These are phyloP conservation scores for Camptogramma bilineatum DNA, from an alignment of 2,888 invertebrate genomes.

Conservation along the genomic window DNA sequence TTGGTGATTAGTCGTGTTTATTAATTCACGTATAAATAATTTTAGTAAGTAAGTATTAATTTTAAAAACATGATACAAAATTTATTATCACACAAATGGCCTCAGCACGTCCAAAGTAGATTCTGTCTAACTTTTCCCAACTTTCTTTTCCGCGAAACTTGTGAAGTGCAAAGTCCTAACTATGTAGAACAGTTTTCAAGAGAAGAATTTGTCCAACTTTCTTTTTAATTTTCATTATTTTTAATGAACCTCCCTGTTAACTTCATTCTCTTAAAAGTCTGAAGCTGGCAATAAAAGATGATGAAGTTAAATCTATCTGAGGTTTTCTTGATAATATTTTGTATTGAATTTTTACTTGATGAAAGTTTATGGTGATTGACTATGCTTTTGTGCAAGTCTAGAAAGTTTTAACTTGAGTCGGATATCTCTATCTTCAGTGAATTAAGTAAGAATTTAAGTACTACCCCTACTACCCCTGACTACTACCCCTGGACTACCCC, in stretches of 20 bases:
- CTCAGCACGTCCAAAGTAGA: not conserved
- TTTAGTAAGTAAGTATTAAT: too few relatives aligned
- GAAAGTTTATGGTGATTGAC: too few relatives aligned
- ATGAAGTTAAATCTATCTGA: not conserved
- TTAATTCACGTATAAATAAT: too few relatives aligned
- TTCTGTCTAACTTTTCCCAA: conserved; percentile 1
- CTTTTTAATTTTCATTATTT: conserved; percentile 15
- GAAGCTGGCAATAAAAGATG: not conserved
- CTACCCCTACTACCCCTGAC: too few relatives aligned
- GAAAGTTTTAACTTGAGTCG: too few relatives aligned
- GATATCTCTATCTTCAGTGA: too few relatives aligned
- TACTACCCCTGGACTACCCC: too few relatives aligned
- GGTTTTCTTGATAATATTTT: not conserved
- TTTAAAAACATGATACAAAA: too few relatives aligned
- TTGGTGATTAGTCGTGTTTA: too few relatives aligned
- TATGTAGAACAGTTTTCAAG: conserved; percentile 10
- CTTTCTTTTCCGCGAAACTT: conserved; percentile 5
- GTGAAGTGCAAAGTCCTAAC: conserved; percentile 5
- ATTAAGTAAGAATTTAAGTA: too few relatives aligned
- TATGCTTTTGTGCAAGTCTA: too few relatives aligned
- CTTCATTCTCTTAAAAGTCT: not conserved
- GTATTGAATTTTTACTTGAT: too few relatives aligned
- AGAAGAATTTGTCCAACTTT: conserved; percentile 14
- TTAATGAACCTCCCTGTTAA: conserved; percentile 10
- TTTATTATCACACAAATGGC: not conserved